Conservation (phyloP, 2,797 vertebrate species). For the Uromys caudimaculatus region DNA sequence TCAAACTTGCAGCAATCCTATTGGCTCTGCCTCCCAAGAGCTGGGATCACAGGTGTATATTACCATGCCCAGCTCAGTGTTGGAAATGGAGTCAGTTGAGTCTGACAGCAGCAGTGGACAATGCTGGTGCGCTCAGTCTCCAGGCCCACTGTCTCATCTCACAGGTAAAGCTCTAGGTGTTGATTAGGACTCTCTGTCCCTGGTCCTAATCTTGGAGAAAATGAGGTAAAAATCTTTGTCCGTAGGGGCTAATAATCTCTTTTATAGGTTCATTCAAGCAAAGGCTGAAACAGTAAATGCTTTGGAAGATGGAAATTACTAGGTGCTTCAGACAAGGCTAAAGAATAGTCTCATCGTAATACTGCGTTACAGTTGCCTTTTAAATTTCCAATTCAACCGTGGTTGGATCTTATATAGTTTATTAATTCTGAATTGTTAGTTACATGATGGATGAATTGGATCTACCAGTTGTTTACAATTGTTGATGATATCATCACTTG, state of each 20-base stretch:
- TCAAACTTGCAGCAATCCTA: neutral
- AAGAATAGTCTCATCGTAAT: conserved; percentile 59
- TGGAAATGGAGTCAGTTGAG: neutral
- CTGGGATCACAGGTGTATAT: neutral
- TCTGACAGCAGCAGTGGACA: neutral
- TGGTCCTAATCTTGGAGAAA: neutral
- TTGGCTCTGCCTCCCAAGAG: neutral
- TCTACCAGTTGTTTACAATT: conserved; percentile 56
- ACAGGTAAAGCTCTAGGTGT: conserved; percentile 10
- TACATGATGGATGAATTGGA: conserved; percentile 21
- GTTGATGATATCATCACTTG: conserved; percentile 57
- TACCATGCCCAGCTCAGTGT: neutral
- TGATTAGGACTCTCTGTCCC: neutral
- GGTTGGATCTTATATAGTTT: conserved; percentile 32
- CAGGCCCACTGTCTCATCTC: neutral
- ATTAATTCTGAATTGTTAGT: conserved; percentile 50
- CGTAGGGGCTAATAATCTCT: conserved; percentile 10
- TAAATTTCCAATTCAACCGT: conserved; percentile 37
- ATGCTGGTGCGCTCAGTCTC: neutral
- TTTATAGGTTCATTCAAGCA: conserved; percentile 65
- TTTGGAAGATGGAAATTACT: conserved; percentile 63
- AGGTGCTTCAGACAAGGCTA: conserved; percentile 37
- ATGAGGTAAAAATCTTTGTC: neutral
- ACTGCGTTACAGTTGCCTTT: conserved; percentile 41
- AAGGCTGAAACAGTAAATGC: conserved; percentile 61